Conservation (phyloP, 2,888 invertebrate genomes). For the Calameuta filiformis region DNA sequence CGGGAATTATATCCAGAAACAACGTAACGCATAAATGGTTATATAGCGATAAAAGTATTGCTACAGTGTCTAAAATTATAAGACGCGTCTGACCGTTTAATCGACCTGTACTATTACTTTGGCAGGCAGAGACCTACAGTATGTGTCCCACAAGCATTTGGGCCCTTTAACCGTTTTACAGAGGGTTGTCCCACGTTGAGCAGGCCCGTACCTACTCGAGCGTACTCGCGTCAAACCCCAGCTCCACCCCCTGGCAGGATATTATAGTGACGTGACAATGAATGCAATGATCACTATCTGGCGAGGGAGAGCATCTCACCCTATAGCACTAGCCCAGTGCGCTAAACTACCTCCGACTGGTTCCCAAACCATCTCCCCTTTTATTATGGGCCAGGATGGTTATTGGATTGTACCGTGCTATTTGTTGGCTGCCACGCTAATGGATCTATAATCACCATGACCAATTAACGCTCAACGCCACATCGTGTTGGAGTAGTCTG, state of each 20-base stretch:
- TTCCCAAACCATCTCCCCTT: constrained; percentile 53
- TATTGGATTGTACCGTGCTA: constrained; percentile 62
- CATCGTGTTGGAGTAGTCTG: neutral
- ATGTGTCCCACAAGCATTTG: neutral
- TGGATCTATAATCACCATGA: constrained; percentile 62
- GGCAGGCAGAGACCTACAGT: neutral
- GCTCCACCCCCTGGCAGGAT: constrained; percentile 33
- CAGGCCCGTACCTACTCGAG: neutral
- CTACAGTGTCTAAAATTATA: neutral
- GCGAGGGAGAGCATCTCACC: neutral
- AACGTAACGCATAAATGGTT: neutral
- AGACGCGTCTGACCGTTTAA: neutral
- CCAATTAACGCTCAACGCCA: constrained; percentile 43
- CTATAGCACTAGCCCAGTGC: neutral
- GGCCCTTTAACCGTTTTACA: neutral
- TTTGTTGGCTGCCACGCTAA: constrained; percentile 61
- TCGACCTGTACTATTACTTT: neutral
- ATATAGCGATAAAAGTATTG: neutral
- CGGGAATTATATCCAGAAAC: neutral
- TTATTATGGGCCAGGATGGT: constrained; percentile 56
- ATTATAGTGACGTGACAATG: constrained; percentile 57
- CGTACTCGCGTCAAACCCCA: neutral
- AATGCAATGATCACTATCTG: constrained; percentile 56
- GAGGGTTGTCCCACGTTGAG: neutral
- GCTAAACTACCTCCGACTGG: constrained; percentile 56